Conservation (phyloP, 30 jellyfish, hydroid and myxozoan species). For the Cassiopea xamachana region DNA sequence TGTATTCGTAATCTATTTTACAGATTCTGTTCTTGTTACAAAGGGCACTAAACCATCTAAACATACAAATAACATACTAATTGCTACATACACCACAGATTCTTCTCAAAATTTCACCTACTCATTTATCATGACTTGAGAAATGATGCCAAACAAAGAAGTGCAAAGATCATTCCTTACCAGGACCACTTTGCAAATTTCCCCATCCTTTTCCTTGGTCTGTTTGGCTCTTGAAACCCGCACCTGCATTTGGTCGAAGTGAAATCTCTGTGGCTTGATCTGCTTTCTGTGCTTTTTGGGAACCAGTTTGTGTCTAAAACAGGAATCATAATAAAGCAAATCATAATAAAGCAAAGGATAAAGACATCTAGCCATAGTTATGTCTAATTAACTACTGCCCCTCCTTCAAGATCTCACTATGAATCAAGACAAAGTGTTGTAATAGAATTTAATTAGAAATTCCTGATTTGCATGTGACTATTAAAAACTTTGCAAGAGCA, state of each 20-base stretch:
- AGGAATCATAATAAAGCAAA: background rate
- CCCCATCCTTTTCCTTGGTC: constrained; percentile 83
- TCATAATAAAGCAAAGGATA: no score
- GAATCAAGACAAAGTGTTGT: no score
- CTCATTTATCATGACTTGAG: background rate
- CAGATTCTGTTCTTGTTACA: background rate
- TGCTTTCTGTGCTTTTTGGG: constrained; percentile 52
- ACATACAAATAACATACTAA: background rate
- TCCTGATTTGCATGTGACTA: no score
- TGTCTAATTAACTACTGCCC: no score
- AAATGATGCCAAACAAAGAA: background rate
- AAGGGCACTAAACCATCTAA: background rate
- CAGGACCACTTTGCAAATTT: constrained; percentile 66
- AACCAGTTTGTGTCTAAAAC: constrained; percentile 43
- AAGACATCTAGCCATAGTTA: no score
- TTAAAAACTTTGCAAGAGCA: no score
- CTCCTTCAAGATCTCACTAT: no score
- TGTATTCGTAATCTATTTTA: background rate
- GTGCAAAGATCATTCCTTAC: background rate
- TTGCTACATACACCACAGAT: no score
- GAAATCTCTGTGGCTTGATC: constrained; percentile 83
- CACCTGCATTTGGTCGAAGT: constrained; percentile 99
- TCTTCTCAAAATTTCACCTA: no score
- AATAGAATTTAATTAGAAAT: no score
- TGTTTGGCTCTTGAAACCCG: constrained; percentile 80